Evolutionary conservation across 2,888 invertebrate species (phyloP).

Genomic region (Drosophila longiperda): DNA sequence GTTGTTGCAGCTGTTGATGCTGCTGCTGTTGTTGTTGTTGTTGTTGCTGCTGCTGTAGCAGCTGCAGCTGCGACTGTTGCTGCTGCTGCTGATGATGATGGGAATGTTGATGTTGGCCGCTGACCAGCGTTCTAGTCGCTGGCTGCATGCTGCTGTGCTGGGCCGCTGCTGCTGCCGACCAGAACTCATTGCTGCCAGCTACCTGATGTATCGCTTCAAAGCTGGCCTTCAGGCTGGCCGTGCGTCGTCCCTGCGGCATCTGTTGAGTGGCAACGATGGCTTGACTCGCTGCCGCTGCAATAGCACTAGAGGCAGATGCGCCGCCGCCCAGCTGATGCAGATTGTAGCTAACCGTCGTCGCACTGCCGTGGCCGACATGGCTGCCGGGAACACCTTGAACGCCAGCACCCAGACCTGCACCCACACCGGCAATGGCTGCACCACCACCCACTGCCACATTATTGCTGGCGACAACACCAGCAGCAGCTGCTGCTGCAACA

Average conservation of each 20-base stretch:
- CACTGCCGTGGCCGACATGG: conserved; percentile 34
- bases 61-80: conserved; percentile 81
- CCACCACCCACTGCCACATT: conserved; percentile 9
- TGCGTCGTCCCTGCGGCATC: conserved; percentile 97
- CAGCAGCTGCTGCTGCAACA: conserved; percentile 12
- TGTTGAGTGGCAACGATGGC: conserved; percentile 98
- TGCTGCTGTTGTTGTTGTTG: conserved; percentile 82
- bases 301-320: conserved; percentile 90
- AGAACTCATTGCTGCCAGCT: conserved; percentile 88
- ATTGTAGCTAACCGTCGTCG: conserved; percentile 87
- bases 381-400: conserved; percentile 6
- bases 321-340: conserved; percentile 92
- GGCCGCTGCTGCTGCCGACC: conserved; percentile 88
- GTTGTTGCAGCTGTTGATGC: conserved; percentile 21
- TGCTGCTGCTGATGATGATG: conserved; percentile 83
- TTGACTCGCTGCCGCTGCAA: conserved; percentile 97
- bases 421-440: neutral
- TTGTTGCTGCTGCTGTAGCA: conserved; percentile 5
- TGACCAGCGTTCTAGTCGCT: conserved; percentile 85
- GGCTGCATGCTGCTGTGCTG: conserved; percentile 88
- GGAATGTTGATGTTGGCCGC: conserved; percentile 83
- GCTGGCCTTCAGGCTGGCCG: conserved; percentile 97
- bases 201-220: conserved; percentile 95
- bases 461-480: conserved; percentile 22
- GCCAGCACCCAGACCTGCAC: conserved; percentile 3